Evolutionary conservation across 37 sponge, comb jelly and placozoan genomes (phyloP).

Genomic region (Ephydatia muelleri): DNA sequence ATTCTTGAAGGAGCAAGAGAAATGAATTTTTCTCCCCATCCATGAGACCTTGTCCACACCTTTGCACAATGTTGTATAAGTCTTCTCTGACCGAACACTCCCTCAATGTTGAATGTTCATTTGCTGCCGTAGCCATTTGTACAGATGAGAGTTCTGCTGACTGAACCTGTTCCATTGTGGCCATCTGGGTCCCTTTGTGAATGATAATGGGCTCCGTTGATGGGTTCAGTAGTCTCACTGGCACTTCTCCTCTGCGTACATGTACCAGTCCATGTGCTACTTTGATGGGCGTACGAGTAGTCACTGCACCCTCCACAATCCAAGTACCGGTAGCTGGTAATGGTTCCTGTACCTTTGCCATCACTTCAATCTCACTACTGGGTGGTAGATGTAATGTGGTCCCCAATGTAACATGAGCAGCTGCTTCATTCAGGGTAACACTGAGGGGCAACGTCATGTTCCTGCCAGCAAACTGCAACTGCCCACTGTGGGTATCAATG

Average conservation of each 20-base stretch:
- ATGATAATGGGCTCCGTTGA: constrained; percentile 3
- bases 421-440: too few species aligned
- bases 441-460: too few species aligned
- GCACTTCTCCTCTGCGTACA: background rate
- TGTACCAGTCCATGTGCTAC: background rate
- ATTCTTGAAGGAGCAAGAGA: background rate
- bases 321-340: too few species aligned
- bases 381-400: too few species aligned
- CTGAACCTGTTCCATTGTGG: constrained; percentile 14
- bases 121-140: background rate
- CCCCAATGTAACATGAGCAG: too few species aligned
- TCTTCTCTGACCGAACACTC: background rate
- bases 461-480: too few species aligned
- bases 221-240: constrained; percentile 22
- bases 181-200: constrained; percentile 10
- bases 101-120: background rate
- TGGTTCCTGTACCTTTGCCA: too few species aligned
- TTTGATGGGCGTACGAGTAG: background rate
- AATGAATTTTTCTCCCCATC: constrained; percentile 1
- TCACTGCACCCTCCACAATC: too few species aligned
- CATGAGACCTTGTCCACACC: background rate
- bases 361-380: too few species aligned
- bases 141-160: background rate
- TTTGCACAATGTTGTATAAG: too few species aligned
- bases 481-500: too few species aligned